A percentile compares a stretch with the other conserved stretches of the same genome.
phyloP scores from a whole-genome alignment of 2,113 vertebrate genomes.

The Saiga tatarica region DNA sequence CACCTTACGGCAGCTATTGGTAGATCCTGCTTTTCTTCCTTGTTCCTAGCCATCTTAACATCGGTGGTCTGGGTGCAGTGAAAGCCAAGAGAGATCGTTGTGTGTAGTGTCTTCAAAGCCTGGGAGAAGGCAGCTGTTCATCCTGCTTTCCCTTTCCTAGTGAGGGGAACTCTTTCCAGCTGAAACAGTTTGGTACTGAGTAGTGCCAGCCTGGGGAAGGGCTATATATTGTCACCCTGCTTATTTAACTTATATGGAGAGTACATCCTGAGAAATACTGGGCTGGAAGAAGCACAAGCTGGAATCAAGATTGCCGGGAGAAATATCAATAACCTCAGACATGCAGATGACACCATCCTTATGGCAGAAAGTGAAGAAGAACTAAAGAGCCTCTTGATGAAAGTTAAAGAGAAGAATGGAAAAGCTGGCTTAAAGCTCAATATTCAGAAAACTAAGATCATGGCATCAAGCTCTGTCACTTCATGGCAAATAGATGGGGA shows the following conservation, averaged over 20 bases:
- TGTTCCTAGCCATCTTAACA: background rate
- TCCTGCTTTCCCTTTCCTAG: background rate
- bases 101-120: background rate
- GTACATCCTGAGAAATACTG: background rate
- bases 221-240: background rate
- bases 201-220: background rate
- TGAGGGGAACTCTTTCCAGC: background rate
- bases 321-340: background rate
- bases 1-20: background rate
- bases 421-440: background rate
- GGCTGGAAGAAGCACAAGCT: background rate
- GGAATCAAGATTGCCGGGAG: background rate
- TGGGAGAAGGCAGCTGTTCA: background rate
- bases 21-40: background rate
- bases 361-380: background rate
- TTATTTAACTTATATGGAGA: background rate
- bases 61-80: background rate
- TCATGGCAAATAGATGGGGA: background rate
- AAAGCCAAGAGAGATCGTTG: background rate
- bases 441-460: background rate
- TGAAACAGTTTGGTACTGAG: background rate
- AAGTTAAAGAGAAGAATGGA: background rate
- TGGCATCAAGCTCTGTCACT: background rate
- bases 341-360: background rate
- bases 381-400: background rate